Evolutionary conservation across 1,140 invertebrate genomes (phyloP).

Genomic region (Drosophila saltans): DNA sequence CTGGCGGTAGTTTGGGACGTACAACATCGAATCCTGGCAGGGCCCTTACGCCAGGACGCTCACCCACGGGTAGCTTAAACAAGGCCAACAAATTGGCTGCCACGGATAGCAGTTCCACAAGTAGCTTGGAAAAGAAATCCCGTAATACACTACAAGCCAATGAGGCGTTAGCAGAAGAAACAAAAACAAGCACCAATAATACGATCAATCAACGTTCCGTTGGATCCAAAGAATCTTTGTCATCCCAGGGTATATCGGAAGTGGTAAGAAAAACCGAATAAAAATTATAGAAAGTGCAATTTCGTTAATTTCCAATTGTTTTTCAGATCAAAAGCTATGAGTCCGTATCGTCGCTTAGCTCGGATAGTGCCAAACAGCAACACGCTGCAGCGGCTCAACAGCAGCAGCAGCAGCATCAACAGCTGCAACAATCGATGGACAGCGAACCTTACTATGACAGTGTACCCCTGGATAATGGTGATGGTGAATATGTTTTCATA

Average conservation of each 20-base stretch:
- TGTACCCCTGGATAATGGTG: conserved; percentile 89
- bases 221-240: conserved; percentile 80
- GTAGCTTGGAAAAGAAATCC: conserved; percentile 79
- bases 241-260: conserved; percentile 82
- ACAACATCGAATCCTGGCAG: conserved; percentile 63
- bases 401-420: background rate
- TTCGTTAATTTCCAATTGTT: background rate
- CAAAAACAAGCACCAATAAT: conserved; percentile 1
- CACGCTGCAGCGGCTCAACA: conserved; percentile 52
- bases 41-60: conserved; percentile 55
- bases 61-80: conserved; percentile 73
- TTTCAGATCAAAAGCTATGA: conserved; percentile 86
- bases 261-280: conserved; percentile 50
- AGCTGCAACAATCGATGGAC: conserved; percentile 41
- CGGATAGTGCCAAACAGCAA: conserved; percentile 77
- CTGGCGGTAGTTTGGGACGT: conserved; percentile 57
- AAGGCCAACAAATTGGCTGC: conserved; percentile 65
- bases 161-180: conserved; percentile 24
- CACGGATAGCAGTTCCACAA: conserved; percentile 75
- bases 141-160: conserved; percentile 69
- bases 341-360: conserved; percentile 85
- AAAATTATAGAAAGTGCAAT: background rate
- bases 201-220: conserved; percentile 45
- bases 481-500: conserved; percentile 91
- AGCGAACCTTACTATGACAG: conserved; percentile 92